Base-by-base conservation (phyloP, 2,888 invertebrate species). In the Pseudococcus jackbeardsleyi region DNA sequence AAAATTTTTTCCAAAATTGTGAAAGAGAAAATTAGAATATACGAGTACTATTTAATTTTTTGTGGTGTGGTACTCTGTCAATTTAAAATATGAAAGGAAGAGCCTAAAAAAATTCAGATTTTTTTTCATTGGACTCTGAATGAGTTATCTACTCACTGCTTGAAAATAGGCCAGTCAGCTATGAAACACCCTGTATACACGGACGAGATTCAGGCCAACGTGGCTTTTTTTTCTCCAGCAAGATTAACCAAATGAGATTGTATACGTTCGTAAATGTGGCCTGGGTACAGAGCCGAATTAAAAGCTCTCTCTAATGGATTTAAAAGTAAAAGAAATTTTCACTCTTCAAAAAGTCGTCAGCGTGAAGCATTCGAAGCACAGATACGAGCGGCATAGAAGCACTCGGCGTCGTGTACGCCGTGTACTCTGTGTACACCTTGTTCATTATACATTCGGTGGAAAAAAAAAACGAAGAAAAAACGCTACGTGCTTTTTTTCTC, bases 211-310 rank as follows among this genome's bases (percentile, higher is more conserved):
- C 33, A 72, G 64, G 64, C 22, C 22, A 64, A 64, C 72, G 26
- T 33, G 33, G 33, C 17, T 33, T 26, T 68, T 33, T 72, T 72
- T 72, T 72, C 12, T 72, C 17, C 33, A 17, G 33, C 33, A 33
- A 72, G 72, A 72, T 72, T 72, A 72, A 72, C 26, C 72, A 72
- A 72, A 72, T 72, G 72, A 72, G 72, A 72, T 72, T 72, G 72
- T 72, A 72, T 68, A 68, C 26, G 22, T 68, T 12, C 9, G 68
- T 22, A 68, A 68, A 68, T 26, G 17, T 33, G 33, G 33, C 72
- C 33, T 72, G 72, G 42, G 72, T 72, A 72, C 72, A 6, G 33
- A 0, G 33, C 17, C 17, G 72, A 72, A 72, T 72, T 72, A 72
- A 72, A 72, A 72, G 72, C 72, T 72, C 72, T 72, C 72, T 72